phyloP scores from a whole-genome alignment of 2,888 invertebrate species.

The Rhopalosiphum nymphaeae region DNA sequence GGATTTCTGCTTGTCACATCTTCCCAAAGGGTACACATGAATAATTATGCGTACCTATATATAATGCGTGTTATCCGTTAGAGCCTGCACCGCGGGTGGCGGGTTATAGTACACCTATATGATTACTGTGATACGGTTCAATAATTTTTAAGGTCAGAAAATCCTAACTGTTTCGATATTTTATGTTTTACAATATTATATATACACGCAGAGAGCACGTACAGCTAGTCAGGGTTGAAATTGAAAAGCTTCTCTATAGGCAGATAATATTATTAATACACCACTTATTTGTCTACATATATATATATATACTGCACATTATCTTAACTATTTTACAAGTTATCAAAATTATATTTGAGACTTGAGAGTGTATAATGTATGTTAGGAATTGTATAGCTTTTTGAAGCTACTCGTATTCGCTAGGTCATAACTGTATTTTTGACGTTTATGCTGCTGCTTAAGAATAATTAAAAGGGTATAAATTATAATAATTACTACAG shows the following conservation, averaged over 20 bases:
- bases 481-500: not conserved
- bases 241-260: not conserved
- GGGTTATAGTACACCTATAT: not conserved
- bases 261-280: not conserved
- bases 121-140: not conserved
- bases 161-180: not conserved
- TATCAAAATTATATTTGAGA: not conserved
- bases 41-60: not conserved
- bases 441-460: not conserved
- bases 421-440: not conserved
- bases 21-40: not conserved
- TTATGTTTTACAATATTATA: not conserved
- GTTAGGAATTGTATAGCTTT: not conserved
- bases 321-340: not conserved
- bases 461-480: not conserved
- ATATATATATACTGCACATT: not conserved
- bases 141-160: slow-evolving; percentile 7
- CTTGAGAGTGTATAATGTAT: not conserved
- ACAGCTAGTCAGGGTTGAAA: not conserved
- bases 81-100: not conserved
- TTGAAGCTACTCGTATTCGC: not conserved
- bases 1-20: not conserved
- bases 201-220: not conserved
- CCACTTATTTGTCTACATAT: not conserved
- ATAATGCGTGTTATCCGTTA: not conserved